These are phyloP conservation scores for Paelopatides confundens DNA, from an alignment of 53 echinoderm and acorn worm genomes.

Conservation along the genomic window DNA sequence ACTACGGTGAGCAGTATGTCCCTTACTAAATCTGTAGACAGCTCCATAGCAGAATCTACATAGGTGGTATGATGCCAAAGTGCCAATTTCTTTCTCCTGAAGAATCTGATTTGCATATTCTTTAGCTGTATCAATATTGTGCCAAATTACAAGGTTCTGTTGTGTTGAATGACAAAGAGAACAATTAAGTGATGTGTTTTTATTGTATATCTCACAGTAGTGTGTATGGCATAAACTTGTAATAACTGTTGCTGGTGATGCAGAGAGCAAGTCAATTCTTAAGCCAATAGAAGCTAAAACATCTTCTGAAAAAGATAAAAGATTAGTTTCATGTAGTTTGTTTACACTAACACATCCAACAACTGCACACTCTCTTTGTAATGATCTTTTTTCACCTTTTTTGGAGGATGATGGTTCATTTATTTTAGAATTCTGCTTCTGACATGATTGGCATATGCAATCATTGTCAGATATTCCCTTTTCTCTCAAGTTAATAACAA, in stretches of 20 bases:
- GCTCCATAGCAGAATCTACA: conserved; percentile 6
- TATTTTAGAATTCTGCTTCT: neutral
- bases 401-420: neutral
- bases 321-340: neutral
- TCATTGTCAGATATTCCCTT: neutral
- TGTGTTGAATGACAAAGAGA: neutral
- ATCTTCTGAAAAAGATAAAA: neutral
- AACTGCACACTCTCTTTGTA: neutral
- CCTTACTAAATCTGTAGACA: conserved; percentile 20
- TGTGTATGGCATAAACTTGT: neutral
- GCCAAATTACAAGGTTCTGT: neutral
- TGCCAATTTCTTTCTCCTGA: neutral
- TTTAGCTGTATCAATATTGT: neutral
- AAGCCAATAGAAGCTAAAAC: neutral
- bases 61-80: neutral
- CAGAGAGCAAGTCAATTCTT: neutral
- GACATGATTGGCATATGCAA: conserved; percentile 26
- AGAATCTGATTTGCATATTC: neutral
- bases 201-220: neutral
- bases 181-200: neutral
- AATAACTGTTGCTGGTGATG: neutral
- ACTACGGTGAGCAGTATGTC: neutral
- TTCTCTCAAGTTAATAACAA: neutral
- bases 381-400: neutral
- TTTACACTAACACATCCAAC: neutral